A percentile compares a stretch with the other conserved stretches of the same genome.
phyloP scores from a whole-genome alignment of 2,888 invertebrate species.

The Netelia virgata region DNA sequence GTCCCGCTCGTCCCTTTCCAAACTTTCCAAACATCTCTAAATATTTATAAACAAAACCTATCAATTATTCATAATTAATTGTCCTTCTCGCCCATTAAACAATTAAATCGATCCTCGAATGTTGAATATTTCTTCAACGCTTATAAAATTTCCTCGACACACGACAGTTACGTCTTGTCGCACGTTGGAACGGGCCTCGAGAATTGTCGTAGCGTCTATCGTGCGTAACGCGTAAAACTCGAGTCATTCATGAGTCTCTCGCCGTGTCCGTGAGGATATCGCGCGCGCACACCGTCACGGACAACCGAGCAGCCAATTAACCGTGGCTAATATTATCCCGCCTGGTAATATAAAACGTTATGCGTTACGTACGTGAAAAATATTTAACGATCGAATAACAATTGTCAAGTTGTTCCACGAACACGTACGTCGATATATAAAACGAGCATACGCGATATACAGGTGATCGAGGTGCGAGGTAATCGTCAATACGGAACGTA shows the following conservation, averaged over 20 bases:
- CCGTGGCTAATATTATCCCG: conserved; percentile 55
- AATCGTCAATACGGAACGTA: conserved; percentile 30
- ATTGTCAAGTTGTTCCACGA: conserved; percentile 44
- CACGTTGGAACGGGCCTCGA: conserved; percentile 11
- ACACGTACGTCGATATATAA: not conserved
- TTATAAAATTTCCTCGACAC: conserved; percentile 21
- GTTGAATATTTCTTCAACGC: not conserved
- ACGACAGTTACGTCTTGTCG: not conserved
- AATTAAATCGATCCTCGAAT: not conserved
- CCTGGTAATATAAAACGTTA: conserved; percentile 45
- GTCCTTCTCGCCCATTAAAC: not conserved
- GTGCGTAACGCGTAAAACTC: not conserved
- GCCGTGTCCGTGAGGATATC: conserved; percentile 1
- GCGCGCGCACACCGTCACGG: conserved; percentile 49
- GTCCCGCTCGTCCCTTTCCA: too few relatives aligned
- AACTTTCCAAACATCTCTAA: too few relatives aligned
- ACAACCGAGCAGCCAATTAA: conserved; percentile 66
- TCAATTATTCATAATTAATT: not conserved
- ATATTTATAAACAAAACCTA: too few relatives aligned
- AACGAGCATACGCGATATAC: not conserved
- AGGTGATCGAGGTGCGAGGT: conserved; percentile 32
- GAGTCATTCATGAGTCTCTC: conserved; percentile 51
- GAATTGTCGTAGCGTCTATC: conserved; percentile 16
- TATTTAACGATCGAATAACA: conserved; percentile 61
- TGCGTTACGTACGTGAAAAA: conserved; percentile 53